These are phyloP conservation scores for Bergia sp. DNA, from an alignment of 92 coral and sea anemone species.

Conservation along the genomic window DNA sequence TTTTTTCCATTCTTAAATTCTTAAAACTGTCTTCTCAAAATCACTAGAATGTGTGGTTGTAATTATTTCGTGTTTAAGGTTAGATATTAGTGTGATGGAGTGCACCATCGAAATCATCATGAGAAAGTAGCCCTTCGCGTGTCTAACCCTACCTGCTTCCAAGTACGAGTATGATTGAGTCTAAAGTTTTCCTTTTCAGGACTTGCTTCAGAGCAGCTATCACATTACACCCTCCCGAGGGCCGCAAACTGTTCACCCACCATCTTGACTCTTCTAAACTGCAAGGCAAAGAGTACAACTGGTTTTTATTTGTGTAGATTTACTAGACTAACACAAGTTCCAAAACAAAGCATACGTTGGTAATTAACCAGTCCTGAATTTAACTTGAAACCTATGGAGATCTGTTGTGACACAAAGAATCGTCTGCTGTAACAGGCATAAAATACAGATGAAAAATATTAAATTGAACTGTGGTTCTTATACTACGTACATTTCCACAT, in stretches of 20 bases:
- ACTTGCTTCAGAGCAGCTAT: constrained; percentile 89
- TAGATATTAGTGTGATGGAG: neutral
- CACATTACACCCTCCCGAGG: constrained; percentile 95
- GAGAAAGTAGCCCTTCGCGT: neutral
- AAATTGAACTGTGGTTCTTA: too few species aligned
- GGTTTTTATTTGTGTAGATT: neutral
- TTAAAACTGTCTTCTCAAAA: neutral
- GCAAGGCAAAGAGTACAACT: neutral
- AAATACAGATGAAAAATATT: neutral
- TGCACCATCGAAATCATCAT: too few species aligned
- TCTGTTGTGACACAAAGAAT: neutral
- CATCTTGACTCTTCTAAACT: constrained; percentile 85
- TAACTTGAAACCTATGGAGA: neutral
- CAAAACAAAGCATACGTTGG: neutral
- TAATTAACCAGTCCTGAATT: neutral
- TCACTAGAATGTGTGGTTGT: neutral
- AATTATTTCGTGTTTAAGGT: too few species aligned
- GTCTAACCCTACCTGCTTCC: constrained; percentile 85
- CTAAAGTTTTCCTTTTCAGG: constrained; percentile 87
- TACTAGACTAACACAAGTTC: too few species aligned
- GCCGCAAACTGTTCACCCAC: constrained; percentile 85
- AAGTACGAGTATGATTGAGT: constrained; percentile 88
- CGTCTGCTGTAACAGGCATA: neutral
- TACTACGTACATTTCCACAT: too few species aligned
- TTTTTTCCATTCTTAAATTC: too few species aligned